Percentiles rank a stretch among this genome's conserved stretches.
phyloP scores from a whole-genome alignment of 2,113 vertebrate species.

The Entosphenus tridentatus region DNA sequence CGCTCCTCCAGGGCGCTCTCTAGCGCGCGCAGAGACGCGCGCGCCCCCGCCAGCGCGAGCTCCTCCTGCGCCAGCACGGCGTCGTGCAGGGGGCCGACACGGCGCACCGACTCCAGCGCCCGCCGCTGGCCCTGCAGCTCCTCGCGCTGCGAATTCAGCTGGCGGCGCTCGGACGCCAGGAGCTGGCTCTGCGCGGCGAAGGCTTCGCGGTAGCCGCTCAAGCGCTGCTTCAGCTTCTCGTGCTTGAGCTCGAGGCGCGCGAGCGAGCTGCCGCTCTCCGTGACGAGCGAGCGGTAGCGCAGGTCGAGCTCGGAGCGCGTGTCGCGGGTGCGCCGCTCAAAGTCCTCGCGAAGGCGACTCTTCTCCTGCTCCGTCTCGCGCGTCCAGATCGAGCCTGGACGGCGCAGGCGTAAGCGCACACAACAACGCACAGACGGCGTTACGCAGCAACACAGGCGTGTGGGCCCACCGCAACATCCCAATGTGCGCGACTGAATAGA shows the following conservation, averaged over 20 bases:
- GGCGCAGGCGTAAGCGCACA: not conserved
- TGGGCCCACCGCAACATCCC: too few species aligned
- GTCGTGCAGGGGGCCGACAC: constrained; percentile 25
- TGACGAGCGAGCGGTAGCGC: constrained; percentile 44
- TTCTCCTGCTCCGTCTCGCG: constrained; percentile 67
- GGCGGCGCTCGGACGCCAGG: constrained; percentile 46
- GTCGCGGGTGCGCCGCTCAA: constrained; percentile 22
- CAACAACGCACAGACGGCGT: too few species aligned
- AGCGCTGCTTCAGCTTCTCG: constrained; percentile 59
- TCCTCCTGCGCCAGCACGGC: constrained; percentile 34
- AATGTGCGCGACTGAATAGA: too few species aligned
- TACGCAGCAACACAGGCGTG: too few species aligned
- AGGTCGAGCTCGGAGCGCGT: constrained; percentile 42
- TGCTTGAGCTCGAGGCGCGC: constrained; percentile 58
- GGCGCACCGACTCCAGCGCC: constrained; percentile 25
- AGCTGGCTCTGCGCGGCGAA: constrained; percentile 54
- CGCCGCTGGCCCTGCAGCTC: constrained; percentile 36
- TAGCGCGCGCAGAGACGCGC: constrained; percentile 31
- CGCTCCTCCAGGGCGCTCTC: constrained; percentile 47
- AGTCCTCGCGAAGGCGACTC: constrained; percentile 34
- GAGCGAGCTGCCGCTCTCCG: constrained; percentile 32
- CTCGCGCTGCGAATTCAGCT: constrained; percentile 38
- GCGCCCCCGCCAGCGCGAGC: constrained; percentile 36
- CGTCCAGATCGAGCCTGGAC: constrained; percentile 86
- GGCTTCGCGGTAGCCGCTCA: constrained; percentile 48